Percentiles rank a stretch among this genome's conserved stretches.
These are phyloP conservation scores for Spondyliosoma cantharus DNA, from an alignment of 2,797 vertebrate genomes.

Conservation along the genomic window DNA sequence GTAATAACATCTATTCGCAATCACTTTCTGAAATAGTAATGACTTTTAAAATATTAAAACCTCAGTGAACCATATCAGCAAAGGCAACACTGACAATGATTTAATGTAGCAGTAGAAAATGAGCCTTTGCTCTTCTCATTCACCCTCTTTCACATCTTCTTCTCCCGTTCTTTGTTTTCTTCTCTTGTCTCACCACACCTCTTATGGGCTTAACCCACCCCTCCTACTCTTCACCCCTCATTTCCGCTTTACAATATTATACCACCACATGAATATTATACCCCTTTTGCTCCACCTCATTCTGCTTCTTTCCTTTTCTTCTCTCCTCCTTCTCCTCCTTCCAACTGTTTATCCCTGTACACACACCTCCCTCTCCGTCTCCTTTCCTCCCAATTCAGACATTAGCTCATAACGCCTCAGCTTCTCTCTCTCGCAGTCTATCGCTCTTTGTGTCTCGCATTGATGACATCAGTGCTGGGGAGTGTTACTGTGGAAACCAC, in stretches of 20 bases:
- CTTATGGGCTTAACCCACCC: conserved; percentile 4
- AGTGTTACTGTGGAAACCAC: conserved; percentile 78
- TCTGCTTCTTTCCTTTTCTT: conserved; percentile 12
- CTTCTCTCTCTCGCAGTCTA: conserved; percentile 33
- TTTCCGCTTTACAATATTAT: conserved; percentile 8
- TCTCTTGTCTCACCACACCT: conserved; percentile 22
- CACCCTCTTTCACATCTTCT: background rate
- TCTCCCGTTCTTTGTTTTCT: conserved; percentile 25
- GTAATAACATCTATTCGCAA: conserved; percentile 7
- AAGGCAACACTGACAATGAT: background rate
- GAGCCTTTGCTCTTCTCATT: background rate
- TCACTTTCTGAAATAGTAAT: background rate
- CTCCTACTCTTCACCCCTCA: conserved; percentile 13
- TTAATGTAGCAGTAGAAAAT: background rate
- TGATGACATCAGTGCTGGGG: conserved; percentile 75
- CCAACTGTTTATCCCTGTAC: conserved; percentile 32
- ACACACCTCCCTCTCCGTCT: conserved; percentile 37
- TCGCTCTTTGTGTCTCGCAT: conserved; percentile 70
- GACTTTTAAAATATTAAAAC: background rate
- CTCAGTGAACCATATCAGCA: background rate
- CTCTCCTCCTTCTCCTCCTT: background rate
- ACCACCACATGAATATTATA: conserved; percentile 15
- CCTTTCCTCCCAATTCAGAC: conserved; percentile 57
- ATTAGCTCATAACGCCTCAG: conserved; percentile 71
- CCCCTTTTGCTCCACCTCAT: conserved; percentile 14